Evolutionary conservation across 2,113 vertebrate species (phyloP).

Genomic region (Lophura nycthemera): DNA sequence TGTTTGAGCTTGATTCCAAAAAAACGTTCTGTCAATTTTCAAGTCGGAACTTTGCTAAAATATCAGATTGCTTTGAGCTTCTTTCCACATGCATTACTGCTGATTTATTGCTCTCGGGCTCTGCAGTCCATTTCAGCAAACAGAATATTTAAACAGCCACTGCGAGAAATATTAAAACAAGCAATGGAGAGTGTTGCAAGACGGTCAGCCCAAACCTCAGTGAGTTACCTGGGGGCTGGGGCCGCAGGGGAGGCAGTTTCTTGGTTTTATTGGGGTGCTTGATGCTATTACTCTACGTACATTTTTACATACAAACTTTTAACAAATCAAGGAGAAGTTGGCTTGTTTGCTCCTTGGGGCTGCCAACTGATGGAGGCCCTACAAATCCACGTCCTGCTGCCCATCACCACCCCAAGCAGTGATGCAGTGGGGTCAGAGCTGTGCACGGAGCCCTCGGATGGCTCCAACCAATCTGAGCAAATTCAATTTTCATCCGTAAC

Average conservation of each 20-base stretch:
- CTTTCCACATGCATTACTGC: not conserved
- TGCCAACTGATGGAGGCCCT: not conserved
- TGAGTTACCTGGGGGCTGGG: not conserved
- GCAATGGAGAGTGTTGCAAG: not conserved
- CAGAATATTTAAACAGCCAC: not conserved
- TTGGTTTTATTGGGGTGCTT: not conserved
- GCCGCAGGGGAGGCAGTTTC: not conserved
- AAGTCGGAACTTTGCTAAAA: not conserved
- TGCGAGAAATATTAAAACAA: not conserved
- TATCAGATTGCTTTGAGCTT: not conserved
- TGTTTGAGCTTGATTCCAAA: not conserved
- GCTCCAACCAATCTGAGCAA: not conserved
- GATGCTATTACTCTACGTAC: fast-evolving
- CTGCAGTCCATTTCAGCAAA: not conserved
- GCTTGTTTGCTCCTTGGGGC: not conserved
- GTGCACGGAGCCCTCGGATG: too few species aligned
- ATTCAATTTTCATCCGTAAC: conserved; percentile 34
- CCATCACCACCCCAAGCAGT: too few species aligned
- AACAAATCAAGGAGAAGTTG: not conserved
- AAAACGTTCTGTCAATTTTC: not conserved
- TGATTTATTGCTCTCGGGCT: not conserved
- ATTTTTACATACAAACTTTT: not conserved
- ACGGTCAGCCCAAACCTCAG: not conserved
- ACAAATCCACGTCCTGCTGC: not conserved
- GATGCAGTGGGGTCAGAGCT: too few species aligned